Base-by-base conservation (phyloP, 2,888 invertebrate genomes). In the Caenorhabditis sp. region DNA sequence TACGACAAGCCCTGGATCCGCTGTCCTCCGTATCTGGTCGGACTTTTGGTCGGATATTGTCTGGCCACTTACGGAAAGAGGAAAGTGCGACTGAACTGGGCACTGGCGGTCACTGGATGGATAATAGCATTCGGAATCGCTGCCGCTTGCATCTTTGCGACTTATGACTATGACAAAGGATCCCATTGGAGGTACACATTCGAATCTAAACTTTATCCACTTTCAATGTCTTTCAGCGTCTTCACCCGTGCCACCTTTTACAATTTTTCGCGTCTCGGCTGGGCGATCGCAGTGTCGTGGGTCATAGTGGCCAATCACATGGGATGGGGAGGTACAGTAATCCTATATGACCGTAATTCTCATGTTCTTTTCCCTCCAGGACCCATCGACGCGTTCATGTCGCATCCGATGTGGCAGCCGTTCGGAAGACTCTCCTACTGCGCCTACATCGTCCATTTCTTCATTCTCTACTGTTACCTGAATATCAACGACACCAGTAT, bases 381-480 rank as follows among this genome's bases (percentile, higher is more conserved):
- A 24, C 79, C 80, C 8, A 82, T 85, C 58, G 80, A 81, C 62
- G 43, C 55, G 1, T 85, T 85, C 58, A 80, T 85, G 82, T 75
- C 78, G 8, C 80, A 81, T 77, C 75, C 79, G 4, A 71, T 79
- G 4, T 85, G 85, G 85, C 92, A 94, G 86, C 96, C 96, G 0
- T 91, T 97, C 56, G 95, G 95, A 86, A 92, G 96, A 59, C 92
- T 96, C 75, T 95, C 96, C 2, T 97, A 95, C 91, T 94, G 95
- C 90, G 94, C 95, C 32, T 97, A 96, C 91, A 92, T 97, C 35
- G 76, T 82, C 2, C 86, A 86, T 50, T 76, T 37, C 43, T 53
- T 81, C 32, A 45, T 76, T 22, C 20, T 81, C 4, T 72, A 53
- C 41, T 53, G 63, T 5, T 78, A 61, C 26, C 2, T 76, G 35